These are phyloP conservation scores for Barbus barbus DNA, from an alignment of 2,113 vertebrate genomes.

Conservation along the genomic window DNA sequence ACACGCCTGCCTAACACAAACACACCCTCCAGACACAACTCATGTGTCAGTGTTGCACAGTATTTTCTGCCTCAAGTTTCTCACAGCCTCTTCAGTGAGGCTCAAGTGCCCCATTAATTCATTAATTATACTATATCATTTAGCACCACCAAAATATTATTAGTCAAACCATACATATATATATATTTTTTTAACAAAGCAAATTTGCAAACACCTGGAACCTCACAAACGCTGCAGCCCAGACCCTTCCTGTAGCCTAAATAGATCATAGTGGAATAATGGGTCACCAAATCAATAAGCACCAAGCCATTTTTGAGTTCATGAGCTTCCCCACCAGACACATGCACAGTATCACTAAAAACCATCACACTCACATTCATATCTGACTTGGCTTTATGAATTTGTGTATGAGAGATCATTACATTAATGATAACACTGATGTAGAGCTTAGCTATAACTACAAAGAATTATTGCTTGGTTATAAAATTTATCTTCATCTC, in stretches of 20 bases:
- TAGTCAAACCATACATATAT: not conserved
- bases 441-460: not conserved
- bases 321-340: not conserved
- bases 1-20: not conserved
- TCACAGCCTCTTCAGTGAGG: not conserved
- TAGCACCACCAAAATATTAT: not conserved
- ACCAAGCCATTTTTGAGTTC: not conserved
- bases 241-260: not conserved
- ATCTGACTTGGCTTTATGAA: not conserved
- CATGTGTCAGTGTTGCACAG: not conserved
- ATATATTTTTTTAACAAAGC: not conserved
- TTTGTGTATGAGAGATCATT: not conserved
- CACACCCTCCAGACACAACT: not conserved
- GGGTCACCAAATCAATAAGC: not conserved
- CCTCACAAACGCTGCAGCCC: not conserved
- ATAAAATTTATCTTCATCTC: not conserved
- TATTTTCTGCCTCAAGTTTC: not conserved
- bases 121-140: not conserved
- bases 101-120: not conserved
- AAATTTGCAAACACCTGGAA: not conserved
- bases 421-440: not conserved
- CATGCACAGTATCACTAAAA: not conserved
- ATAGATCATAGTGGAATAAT: not conserved
- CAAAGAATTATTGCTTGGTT: not conserved
- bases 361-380: not conserved